Evolutionary conservation across 2,797 vertebrate species (phyloP), one percentile per base, ranked within the genome.

Genomic region (Catamblyrhynchus diadema): DNA sequence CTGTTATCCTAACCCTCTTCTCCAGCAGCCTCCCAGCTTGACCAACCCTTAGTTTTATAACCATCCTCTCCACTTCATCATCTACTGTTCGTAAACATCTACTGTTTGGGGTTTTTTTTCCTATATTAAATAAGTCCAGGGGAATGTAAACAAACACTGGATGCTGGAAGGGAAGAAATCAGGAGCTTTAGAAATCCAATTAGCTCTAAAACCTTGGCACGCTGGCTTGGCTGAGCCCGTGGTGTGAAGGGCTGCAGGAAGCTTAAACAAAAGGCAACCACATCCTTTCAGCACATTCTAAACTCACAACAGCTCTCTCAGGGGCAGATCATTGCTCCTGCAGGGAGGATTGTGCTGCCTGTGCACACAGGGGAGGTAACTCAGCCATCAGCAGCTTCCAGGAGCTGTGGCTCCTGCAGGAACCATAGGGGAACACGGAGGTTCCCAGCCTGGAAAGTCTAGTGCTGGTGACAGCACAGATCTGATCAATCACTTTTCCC

Each of bases 191-290:
- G 47, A 88, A 97, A 93, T 45, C 74, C 28, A 96, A 94, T 96
- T 95, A 96, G 66, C 91, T 90, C 88, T 70, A 64, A 94, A 96
- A 73, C 59, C 48, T 87, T 94, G 92, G 92, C 91, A 91, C n/a
- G 27, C 70, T 88, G 78, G 82, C 89, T 94, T 91, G 92, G 89
- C 73, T 54, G 81, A 83, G 87, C 77, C 79, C 18, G 28, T 56
- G 44, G 84, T 91, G 72, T 62, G 81, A 92, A 72, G 27, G 62
- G 67, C 87, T 2, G 1, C 81, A 94, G 60, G 67, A 96, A 83
- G 56, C 62, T 91, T 22, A n/a, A 95, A 92, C 66, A 80, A 83
- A 90, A 91, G 62, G 66, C 6, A 1, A 75, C 51, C 33, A 24
- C 35, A 59, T 78, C 79, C 59, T 88, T 86, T 93, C 82, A 3